These are phyloP conservation scores for Esox lucius DNA, from an alignment of 2,797 vertebrate genomes.

Conservation along the genomic window DNA sequence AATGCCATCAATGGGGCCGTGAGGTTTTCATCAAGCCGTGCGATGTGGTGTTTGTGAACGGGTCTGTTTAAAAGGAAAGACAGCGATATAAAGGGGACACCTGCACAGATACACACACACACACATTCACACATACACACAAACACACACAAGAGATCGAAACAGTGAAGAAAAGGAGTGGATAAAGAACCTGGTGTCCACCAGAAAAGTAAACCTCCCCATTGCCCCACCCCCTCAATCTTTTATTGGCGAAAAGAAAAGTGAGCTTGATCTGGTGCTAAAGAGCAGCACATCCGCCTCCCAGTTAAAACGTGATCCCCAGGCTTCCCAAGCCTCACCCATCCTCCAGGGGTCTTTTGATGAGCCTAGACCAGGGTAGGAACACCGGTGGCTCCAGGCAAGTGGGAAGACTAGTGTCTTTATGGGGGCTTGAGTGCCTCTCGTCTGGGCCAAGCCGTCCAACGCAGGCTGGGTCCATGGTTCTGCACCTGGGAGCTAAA, in stretches of 20 bases:
- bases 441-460: conserved; percentile 76
- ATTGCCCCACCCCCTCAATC: conserved; percentile 57
- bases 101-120: conserved; percentile 72
- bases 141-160: neutral
- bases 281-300: conserved; percentile 39
- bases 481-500: conserved; percentile 80
- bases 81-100: conserved; percentile 62
- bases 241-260: neutral
- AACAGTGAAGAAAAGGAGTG: conserved; percentile 29
- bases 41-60: conserved; percentile 39
- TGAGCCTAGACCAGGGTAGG: conserved; percentile 71
- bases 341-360: conserved; percentile 73
- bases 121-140: conserved; percentile 54
- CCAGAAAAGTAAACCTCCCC: conserved; percentile 51
- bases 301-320: conserved; percentile 29
- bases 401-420: conserved; percentile 74
- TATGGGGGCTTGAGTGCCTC: conserved; percentile 71
- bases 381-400: conserved; percentile 70
- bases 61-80: conserved; percentile 50
- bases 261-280: neutral
- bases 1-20: conserved; percentile 60
- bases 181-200: conserved; percentile 80
- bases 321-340: conserved; percentile 14
- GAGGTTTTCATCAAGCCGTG: conserved; percentile 37
- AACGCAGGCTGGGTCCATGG: conserved; percentile 54